A percentile compares a stretch with the other conserved stretches of the same genome.
These are phyloP conservation scores for Sympetrum striolatum DNA, from an alignment of 2,888 invertebrate species.

Conservation along the genomic window DNA sequence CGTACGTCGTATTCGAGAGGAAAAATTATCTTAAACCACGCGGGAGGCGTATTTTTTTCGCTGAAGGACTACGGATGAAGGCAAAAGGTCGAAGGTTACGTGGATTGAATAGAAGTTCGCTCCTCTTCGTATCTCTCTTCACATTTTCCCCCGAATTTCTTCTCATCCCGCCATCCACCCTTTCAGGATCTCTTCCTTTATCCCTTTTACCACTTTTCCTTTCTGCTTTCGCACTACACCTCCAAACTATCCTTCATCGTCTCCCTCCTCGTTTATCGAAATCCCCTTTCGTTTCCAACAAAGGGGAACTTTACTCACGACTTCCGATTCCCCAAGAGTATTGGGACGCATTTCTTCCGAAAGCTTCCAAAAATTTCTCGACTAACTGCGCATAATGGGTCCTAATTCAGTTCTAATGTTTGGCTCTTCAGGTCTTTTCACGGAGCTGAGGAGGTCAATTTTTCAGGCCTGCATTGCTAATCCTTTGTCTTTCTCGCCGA, in stretches of 20 bases:
- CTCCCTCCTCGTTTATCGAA: neutral
- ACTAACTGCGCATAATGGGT: neutral
- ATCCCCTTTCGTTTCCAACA: neutral
- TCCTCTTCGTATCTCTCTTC: neutral
- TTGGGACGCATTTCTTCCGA: neutral
- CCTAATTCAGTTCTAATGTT: neutral
- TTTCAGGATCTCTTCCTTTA: neutral
- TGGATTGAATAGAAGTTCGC: slow-evolving; percentile 4
- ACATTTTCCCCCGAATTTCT: neutral
- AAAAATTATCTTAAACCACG: neutral
- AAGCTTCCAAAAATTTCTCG: neutral
- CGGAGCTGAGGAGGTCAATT: too few species aligned
- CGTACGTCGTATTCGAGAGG: neutral
- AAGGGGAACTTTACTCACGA: neutral
- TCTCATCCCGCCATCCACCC: neutral
- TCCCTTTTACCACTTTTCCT: neutral
- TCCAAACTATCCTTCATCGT: neutral
- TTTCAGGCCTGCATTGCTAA: too few species aligned
- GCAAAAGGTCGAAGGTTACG: slow-evolving; percentile 33
- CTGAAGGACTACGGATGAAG: neutral
- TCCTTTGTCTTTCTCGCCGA: too few species aligned
- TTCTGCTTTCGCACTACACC: neutral
- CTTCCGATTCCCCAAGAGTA: neutral
- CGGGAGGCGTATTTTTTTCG: neutral
- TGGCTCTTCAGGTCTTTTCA: neutral